These are phyloP conservation scores for Pholis gunnellus DNA, from an alignment of 2,113 vertebrate species.

Conservation along the genomic window DNA sequence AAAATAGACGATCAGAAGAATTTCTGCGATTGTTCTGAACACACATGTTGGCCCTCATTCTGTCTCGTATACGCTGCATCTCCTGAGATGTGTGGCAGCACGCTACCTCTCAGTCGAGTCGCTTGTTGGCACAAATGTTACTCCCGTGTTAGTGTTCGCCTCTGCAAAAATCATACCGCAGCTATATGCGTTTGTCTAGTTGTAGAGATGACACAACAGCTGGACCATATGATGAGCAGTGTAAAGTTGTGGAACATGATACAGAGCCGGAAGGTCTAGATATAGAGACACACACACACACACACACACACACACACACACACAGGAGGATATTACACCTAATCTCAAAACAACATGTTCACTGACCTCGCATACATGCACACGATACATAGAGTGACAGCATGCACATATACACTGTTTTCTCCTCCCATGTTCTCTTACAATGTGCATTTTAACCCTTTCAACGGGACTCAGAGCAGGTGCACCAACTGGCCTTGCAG, in stretches of 20 bases:
- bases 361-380: not conserved
- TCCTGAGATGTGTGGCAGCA: not conserved
- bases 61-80: not conserved
- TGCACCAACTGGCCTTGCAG: conserved; percentile 68
- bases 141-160: too few species aligned
- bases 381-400: not conserved
- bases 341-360: not conserved
- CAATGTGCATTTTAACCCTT: conserved; percentile 49
- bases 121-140: too few species aligned
- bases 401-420: not conserved
- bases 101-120: too few species aligned
- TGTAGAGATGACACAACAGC: too few species aligned
- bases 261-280: not conserved
- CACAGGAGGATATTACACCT: not conserved
- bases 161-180: too few species aligned
- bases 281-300: not conserved
- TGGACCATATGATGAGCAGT: too few species aligned
- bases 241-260: not conserved
- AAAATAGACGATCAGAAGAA: not conserved
- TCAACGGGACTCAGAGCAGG: conserved; percentile 34
- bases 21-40: not conserved
- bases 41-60: not conserved
- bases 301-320: not conserved
- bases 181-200: too few species aligned
- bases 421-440: conserved; percentile 13